Conservation (phyloP, 2,888 invertebrate genomes). For the Mythimna lalbum region DNA sequence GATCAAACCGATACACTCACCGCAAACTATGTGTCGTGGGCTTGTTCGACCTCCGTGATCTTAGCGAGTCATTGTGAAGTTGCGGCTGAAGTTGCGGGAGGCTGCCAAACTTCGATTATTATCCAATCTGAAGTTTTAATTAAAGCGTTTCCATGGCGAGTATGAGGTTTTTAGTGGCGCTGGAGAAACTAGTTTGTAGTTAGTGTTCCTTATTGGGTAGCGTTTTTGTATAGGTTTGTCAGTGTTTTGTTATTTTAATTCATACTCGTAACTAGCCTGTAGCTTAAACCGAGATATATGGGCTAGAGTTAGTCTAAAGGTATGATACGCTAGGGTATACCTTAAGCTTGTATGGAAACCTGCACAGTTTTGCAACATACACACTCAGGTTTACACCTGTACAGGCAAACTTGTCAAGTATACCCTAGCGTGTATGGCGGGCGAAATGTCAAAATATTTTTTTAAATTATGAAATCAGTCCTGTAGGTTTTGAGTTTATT, state of each 20-base stretch:
- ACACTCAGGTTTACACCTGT: too few relatives aligned
- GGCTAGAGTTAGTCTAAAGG: too few relatives aligned
- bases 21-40: slow-evolving; percentile 39
- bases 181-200: not conserved
- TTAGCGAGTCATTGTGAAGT: slow-evolving; percentile 47
- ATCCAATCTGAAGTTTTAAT: slow-evolving; percentile 61
- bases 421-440: too few relatives aligned
- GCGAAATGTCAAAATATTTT: too few relatives aligned
- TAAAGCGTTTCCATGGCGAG: slow-evolving; percentile 38
- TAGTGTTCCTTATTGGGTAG: not conserved
- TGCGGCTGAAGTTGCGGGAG: slow-evolving; percentile 40
- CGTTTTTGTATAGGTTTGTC: not conserved
- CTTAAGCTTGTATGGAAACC: too few relatives aligned
- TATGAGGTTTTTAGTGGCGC: slow-evolving; percentile 40
- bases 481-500: too few relatives aligned
- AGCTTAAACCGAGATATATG: too few relatives aligned
- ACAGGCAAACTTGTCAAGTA: too few relatives aligned
- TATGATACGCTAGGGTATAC: too few relatives aligned
- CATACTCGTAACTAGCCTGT: too few relatives aligned
- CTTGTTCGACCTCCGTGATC: slow-evolving; percentile 30
- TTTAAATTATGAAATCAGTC: too few relatives aligned
- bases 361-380: too few relatives aligned
- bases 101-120: slow-evolving; percentile 52
- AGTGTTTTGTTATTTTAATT: not conserved
- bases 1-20: slow-evolving; percentile 26